Percentiles rank a stretch among this genome's conserved stretches.
Evolutionary conservation across 2,797 vertebrate species (phyloP).

Genomic region (Liparis tanakae): DNA sequence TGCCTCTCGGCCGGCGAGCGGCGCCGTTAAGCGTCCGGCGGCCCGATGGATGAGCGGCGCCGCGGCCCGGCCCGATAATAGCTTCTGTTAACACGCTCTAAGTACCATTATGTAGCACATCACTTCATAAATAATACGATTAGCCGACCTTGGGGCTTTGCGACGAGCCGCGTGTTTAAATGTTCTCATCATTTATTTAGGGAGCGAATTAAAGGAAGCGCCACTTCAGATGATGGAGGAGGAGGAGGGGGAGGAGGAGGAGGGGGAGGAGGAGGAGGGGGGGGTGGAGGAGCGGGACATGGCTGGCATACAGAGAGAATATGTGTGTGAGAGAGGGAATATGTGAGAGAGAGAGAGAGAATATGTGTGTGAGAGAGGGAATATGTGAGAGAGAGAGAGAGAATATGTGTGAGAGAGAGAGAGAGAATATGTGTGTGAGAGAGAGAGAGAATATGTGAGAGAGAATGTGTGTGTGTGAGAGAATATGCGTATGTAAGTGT

Average conservation of each 20-base stretch:
- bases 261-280: constrained; percentile 64
- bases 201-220: constrained; percentile 96
- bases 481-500: no score
- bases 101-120: constrained; percentile 99
- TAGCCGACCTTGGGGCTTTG: constrained; percentile 95
- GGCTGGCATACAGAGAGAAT: constrained; percentile 91
- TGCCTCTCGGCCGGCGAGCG: constrained; percentile 87
- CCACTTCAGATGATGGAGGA: constrained; percentile 83
- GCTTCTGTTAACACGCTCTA: constrained; percentile 99
- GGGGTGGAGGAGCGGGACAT: constrained; percentile 85
- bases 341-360: no score
- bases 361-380: no score
- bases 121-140: constrained; percentile 99
- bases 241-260: constrained; percentile 72
- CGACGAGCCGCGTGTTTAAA: constrained; percentile 97
- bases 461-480: no score
- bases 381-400: no score
- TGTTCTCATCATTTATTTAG: constrained; percentile 99
- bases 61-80: constrained; percentile 97
- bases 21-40: constrained; percentile 90
- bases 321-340: no score
- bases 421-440: no score
- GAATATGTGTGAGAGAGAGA: no score
- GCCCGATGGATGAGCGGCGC: constrained; percentile 97
- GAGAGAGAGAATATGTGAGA: no score